Evolutionary conservation across 2,888 invertebrate species (phyloP).

Genomic region (Ptychoptera albimana): DNA sequence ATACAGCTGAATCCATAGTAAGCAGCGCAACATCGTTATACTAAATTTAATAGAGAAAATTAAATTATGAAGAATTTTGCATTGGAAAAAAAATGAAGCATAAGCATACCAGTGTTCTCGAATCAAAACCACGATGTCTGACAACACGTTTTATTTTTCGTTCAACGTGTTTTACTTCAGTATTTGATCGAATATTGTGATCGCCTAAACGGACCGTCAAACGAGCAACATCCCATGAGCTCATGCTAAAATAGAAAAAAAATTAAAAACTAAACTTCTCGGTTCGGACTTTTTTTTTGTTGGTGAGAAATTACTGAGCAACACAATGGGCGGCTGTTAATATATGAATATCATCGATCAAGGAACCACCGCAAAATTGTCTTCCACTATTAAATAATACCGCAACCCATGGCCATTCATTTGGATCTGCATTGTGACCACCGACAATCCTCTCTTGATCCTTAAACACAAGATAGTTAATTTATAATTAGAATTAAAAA

Average conservation of each 20-base stretch:
- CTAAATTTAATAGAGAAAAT: conserved; percentile 28
- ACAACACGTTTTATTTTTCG: conserved; percentile 68
- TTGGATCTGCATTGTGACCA: conserved; percentile 61
- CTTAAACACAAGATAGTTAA: conserved; percentile 15
- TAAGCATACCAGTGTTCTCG: conserved; percentile 53
- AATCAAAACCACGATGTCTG: conserved; percentile 70
- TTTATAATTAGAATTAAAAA: neutral
- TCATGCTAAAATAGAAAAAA: conserved; percentile 47
- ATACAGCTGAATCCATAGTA: conserved; percentile 60
- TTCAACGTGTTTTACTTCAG: conserved; percentile 61
- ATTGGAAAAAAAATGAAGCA: conserved; percentile 1
- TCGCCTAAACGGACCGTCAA: conserved; percentile 69
- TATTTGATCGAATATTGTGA: conserved; percentile 59
- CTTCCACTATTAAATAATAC: conserved; percentile 68
- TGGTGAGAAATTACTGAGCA: conserved; percentile 53
- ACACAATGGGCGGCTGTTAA: conserved; percentile 81
- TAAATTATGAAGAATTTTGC: conserved; percentile 4
- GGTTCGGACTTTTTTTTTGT: too few relatives aligned
- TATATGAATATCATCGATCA: conserved; percentile 63
- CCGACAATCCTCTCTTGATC: conserved; percentile 77
- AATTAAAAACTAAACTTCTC: neutral
- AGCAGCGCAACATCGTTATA: conserved; percentile 74
- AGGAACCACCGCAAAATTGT: conserved; percentile 78
- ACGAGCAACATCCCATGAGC: conserved; percentile 72
- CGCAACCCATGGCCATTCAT: conserved; percentile 78